phyloP scores from a whole-genome alignment of 2,797 vertebrate species.

The Schizopygopsis malacanthus region DNA sequence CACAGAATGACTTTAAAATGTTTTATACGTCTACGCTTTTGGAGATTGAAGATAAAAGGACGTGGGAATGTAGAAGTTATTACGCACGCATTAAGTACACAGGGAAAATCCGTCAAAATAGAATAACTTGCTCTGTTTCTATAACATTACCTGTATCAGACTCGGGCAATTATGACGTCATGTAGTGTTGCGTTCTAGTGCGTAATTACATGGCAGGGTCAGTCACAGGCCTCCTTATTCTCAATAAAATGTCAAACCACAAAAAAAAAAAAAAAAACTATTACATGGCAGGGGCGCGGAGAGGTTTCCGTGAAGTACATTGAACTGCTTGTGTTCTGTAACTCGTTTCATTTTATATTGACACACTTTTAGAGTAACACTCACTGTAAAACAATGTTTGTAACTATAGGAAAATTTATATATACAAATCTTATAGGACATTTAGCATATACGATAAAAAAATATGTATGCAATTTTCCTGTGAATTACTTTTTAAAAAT shows the following conservation, averaged over 20 bases:
- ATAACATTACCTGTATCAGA: neutral
- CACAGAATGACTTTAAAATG: conserved; percentile 1
- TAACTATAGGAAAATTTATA: neutral
- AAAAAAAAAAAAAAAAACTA: too few species aligned
- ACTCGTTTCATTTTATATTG: neutral
- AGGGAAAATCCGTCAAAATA: neutral
- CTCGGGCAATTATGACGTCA: conserved; percentile 5
- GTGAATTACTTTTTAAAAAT: too few species aligned
- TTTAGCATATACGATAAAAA: neutral
- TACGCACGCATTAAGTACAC: neutral
- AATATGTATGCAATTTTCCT: neutral
- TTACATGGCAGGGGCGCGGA: neutral
- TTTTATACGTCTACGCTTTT: neutral
- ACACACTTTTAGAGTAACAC: neutral
- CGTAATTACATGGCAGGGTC: neutral
- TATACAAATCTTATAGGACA: neutral
- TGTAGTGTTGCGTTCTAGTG: neutral
- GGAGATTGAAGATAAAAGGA: neutral
- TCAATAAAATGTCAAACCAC: too few species aligned
- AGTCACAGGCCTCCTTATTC: too few species aligned
- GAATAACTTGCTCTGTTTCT: neutral
- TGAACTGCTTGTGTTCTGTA: neutral
- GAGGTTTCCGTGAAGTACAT: neutral
- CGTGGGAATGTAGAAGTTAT: neutral
- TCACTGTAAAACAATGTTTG: neutral